Conservation (phyloP, 2,113 vertebrate genomes). For the Zootoca vivipara region DNA sequence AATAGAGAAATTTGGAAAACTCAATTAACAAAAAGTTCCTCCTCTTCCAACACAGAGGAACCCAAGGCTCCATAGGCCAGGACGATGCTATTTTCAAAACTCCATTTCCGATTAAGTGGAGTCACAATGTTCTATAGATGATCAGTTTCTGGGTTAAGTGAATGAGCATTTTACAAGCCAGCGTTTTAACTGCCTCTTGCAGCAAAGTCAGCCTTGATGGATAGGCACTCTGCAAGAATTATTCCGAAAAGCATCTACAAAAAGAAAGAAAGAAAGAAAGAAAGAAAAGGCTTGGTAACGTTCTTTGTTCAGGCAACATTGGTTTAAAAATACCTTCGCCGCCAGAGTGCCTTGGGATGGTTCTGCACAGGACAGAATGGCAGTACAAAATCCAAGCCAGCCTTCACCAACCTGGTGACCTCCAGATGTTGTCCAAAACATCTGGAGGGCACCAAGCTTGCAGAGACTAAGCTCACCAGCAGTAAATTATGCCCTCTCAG, state of each 20-base stretch:
- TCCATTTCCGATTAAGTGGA: not conserved
- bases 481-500: conserved; percentile 22
- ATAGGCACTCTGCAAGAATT: not conserved
- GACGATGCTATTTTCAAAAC: conserved; percentile 10
- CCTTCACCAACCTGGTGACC: too few relatives aligned
- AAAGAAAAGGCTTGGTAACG: not conserved
- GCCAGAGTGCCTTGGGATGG: not conserved
- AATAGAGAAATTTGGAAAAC: not conserved
- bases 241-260: conserved; percentile 1
- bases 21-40: not conserved
- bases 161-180: not conserved
- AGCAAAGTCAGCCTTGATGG: conserved; percentile 13
- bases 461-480: not conserved
- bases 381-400: not conserved
- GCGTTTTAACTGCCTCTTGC: not conserved
- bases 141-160: conserved; percentile 24
- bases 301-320: not conserved
- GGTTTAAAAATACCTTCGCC: not conserved
- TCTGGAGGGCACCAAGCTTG: too few relatives aligned
- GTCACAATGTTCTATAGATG: not conserved
- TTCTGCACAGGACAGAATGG: rapidly evolving
- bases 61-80: not conserved
- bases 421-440: too few relatives aligned
- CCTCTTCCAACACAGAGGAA: not conserved
- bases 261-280: not conserved